phyloP scores from a whole-genome alignment of 2,797 vertebrate species.

The Rhyacichthys aspro region DNA sequence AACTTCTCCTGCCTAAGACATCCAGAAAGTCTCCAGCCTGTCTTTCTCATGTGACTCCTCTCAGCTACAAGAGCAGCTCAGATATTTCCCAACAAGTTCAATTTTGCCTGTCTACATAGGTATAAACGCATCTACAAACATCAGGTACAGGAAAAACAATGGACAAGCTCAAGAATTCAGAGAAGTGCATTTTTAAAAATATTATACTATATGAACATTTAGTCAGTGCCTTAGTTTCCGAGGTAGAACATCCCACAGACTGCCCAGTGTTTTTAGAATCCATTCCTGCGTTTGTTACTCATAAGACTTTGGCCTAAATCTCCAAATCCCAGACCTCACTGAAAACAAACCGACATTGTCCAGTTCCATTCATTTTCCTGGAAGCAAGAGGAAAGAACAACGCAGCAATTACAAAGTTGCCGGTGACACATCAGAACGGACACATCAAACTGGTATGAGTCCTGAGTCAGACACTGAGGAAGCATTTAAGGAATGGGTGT shows the following conservation, averaged over 20 bases:
- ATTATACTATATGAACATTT: constrained; percentile 31
- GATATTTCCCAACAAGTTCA: too few species aligned
- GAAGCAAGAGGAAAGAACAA: constrained; percentile 47
- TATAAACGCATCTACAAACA: too few species aligned
- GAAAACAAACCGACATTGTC: constrained; percentile 70
- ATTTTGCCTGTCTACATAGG: too few species aligned
- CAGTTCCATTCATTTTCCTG: constrained; percentile 70
- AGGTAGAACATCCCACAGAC: constrained; percentile 41
- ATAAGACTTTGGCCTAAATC: constrained; percentile 43
- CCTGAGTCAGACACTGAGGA: constrained; percentile 60
- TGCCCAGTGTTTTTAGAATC: constrained; percentile 60
- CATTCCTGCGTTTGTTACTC: constrained; percentile 45
- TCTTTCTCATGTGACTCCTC: too few species aligned
- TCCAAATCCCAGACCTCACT: constrained; percentile 45
- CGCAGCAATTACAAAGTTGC: constrained; percentile 50
- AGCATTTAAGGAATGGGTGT: constrained; percentile 72
- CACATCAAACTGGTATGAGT: constrained; percentile 35
- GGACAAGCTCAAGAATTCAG: too few species aligned
- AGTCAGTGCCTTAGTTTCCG: constrained; percentile 59
- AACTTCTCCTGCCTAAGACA: too few species aligned
- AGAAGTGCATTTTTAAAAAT: too few species aligned
- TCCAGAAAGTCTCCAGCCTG: too few species aligned
- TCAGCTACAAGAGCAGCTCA: too few species aligned
- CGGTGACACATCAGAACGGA: constrained; percentile 60
- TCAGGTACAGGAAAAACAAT: too few species aligned